A percentile compares a stretch with the other conserved stretches of the same genome.
Evolutionary conservation across 2,797 vertebrate species (phyloP).

Genomic region (Micromesistius poutassou): DNA sequence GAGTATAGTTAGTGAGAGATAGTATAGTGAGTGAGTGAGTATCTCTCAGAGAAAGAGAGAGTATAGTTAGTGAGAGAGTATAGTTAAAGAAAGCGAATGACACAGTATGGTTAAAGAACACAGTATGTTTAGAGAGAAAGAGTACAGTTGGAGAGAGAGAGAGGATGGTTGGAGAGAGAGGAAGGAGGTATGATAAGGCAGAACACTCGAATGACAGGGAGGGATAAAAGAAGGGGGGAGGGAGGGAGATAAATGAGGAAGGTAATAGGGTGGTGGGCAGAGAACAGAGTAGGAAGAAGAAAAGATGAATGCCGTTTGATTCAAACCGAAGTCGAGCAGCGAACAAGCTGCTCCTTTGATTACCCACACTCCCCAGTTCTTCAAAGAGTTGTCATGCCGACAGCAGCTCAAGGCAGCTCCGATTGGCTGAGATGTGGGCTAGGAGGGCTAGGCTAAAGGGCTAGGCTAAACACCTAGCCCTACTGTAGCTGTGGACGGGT

Average conservation of each 20-base stretch:
- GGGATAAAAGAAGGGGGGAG: not conserved
- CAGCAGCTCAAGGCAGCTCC: constrained; percentile 27
- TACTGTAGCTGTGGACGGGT: constrained; percentile 36
- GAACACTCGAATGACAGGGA: not conserved
- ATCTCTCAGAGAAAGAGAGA: too few species aligned
- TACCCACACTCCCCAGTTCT: constrained; percentile 52
- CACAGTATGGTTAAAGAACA: too few species aligned
- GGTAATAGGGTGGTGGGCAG: not conserved
- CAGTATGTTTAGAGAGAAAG: not conserved
- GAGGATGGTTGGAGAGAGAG: not conserved
- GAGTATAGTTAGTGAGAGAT: not conserved
- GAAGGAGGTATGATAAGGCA: too few species aligned
- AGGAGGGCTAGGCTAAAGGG: too few species aligned
- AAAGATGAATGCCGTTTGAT: constrained; percentile 34
- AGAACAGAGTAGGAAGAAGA: constrained; percentile 10
- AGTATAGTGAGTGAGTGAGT: too few species aligned
- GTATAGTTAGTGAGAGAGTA: not conserved
- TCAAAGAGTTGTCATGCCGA: constrained; percentile 58
- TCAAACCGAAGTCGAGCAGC: constrained; percentile 31
- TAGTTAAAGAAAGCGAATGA: too few species aligned
- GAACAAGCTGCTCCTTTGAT: constrained; percentile 50
- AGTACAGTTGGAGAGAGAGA: too few species aligned
- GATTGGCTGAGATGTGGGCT: constrained; percentile 44
- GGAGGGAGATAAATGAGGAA: not conserved
- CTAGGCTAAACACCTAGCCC: constrained; percentile 44